Base-by-base conservation (phyloP, 2,113 vertebrate species). In the Gymnorhina tibicen region DNA sequence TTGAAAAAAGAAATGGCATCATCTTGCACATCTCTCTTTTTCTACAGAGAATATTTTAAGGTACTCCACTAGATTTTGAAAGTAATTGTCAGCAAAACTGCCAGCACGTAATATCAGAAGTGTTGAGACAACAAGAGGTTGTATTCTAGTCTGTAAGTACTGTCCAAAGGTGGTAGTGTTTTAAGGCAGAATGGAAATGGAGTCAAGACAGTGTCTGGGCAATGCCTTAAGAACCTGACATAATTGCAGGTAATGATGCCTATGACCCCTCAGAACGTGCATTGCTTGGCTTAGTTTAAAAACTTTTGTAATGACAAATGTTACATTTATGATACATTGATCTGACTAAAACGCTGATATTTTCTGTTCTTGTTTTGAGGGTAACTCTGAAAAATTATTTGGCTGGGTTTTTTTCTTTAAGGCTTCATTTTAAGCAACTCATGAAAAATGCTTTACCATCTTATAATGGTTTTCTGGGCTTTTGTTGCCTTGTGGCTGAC, bases 161-260 rank as follows among this genome's bases (percentile, higher is more conserved):
- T 66, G 76, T 30, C 37, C 28, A 37, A 19, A 58, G 24, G 27
- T 19, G 9, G 23, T 30, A 22, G 8, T 32, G 35, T 21, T 56
- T 46, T 87, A 50, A 69, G 74, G 35, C 78, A 82, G 42, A 80
- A 32, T 35, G 41, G 46, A 56, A 7, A 12, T 53, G 4, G 15
- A 52, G 23, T 42, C 20, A 24, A 9, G 39, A 13, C 14, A 46
- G 27, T 35, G 37, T 63, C 35, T 39, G 66, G 15, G 22, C 1
- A 8, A 8, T 47, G 32, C 42, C 7, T 59, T 64, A 24, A 75
- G 42, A 47, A 60, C 21, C 13, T 82, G 37, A 28, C 49, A 52
- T 35, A 39, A 11, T 3, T 82, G 39, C 39, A 86, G 21, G 8
- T 72, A 33, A 21, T 0, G 0, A 16, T 24, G 7, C 44, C 32